Evolutionary conservation across 2,797 vertebrate species (phyloP), one percentile per base, ranked within the genome.

Genomic region (Eulemur rubriventer): DNA sequence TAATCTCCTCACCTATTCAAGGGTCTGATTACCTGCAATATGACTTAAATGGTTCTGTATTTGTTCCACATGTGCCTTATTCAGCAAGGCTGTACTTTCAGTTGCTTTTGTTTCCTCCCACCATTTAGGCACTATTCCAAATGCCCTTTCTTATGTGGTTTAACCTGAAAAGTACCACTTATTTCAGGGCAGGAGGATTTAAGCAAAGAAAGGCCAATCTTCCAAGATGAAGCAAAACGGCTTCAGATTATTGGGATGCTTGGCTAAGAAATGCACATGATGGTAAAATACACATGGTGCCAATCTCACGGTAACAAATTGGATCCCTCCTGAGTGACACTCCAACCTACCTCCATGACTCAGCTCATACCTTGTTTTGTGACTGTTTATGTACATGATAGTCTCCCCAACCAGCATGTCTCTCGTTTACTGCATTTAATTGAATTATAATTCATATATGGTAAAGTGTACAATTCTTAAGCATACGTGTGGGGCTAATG

Each of bases 21-120:
- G 50, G 55, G 33, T 90, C 55, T 81, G 70, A 67, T 76, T 76
- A 61, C 30, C 72, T 7, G 30, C 38, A n/a, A 38, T 50, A 13
- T 50, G 35, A 46, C 55, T 87, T 88, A 65, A 35, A 48, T 20
- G 17, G 30, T 69, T 89, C 91, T 93, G 46, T 70, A 24, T 61
- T 67, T 76, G 76, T 95, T 84, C 50, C 50, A 28, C 83, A 22
- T 11, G 24, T 35, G 13, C 50, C 20, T 95, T 63, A 79, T 12
- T 75, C 41, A 57, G 59, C 65, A 73, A 65, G 48, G 48, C 12
- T 50, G 24, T 43, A 9, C 90, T 84, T 88, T 50, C 70, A 12
- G 30, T 76, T 86, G 89, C 73, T 70, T 89, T 92, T 79, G 57
- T 79, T 95, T 92, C 69, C 55, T 73, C 18, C 48, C 14, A 57